phyloP scores from a whole-genome alignment of 2,888 invertebrate species.

The Parthenolecanium corni region DNA sequence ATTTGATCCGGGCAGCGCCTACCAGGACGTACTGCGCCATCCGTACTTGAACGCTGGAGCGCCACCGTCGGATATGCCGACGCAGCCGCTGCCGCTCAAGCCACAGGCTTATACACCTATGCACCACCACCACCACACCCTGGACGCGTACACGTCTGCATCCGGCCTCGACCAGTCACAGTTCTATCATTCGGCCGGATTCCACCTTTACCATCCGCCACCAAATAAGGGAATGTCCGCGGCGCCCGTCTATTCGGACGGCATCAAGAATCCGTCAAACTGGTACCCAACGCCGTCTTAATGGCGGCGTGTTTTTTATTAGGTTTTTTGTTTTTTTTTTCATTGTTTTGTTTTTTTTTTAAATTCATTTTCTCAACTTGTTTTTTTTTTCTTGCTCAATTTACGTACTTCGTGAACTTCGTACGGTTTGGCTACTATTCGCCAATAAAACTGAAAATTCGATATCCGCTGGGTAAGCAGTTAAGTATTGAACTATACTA shows the following conservation, averaged over 20 bases:
- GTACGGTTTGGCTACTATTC: no score
- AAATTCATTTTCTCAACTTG: not conserved
- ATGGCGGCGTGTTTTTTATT: constrained; percentile 33
- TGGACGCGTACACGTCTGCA: constrained; percentile 42
- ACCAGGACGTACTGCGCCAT: constrained; percentile 44
- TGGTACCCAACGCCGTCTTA: constrained; percentile 73
- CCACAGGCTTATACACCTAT: constrained; percentile 76
- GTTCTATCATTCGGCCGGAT: constrained; percentile 66
- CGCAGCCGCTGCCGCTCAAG: constrained; percentile 65
- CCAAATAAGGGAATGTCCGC: constrained; percentile 45
- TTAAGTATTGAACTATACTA: no score
- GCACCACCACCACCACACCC: constrained; percentile 41
- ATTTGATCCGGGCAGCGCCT: constrained; percentile 32
- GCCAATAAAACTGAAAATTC: no score
- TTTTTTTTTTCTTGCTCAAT: not conserved
- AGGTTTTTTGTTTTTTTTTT: not conserved
- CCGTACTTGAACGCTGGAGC: constrained; percentile 55
- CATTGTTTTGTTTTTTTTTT: constrained; percentile 9
- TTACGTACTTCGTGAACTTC: no score
- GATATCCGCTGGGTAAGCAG: no score
- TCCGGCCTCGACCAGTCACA: constrained; percentile 67
- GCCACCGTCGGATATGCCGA: constrained; percentile 46
- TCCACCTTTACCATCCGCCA: constrained; percentile 74
- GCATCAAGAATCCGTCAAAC: constrained; percentile 47
- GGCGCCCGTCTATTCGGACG: constrained; percentile 36